phyloP scores from a whole-genome alignment of 2,888 invertebrate species.

The Cephus nigrinus region DNA sequence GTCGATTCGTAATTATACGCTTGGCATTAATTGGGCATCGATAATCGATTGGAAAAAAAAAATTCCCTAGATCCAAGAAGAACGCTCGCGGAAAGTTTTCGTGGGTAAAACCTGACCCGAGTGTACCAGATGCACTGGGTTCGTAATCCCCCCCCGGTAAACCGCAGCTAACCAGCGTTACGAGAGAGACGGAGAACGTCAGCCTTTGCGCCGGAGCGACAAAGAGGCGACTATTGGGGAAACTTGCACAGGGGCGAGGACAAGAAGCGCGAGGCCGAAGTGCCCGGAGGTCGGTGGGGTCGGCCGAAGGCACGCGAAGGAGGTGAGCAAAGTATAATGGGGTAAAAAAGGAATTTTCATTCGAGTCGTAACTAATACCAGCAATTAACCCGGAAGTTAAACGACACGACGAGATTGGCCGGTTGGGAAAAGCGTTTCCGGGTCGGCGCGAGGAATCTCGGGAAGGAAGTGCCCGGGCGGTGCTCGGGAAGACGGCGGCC shows the following conservation, averaged over 20 bases:
- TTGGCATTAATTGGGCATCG: neutral
- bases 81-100: too few relatives aligned
- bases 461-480: neutral
- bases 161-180: neutral
- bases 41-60: neutral
- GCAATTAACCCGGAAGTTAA: neutral
- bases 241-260: neutral
- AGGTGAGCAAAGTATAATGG: neutral
- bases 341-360: neutral
- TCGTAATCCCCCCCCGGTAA: neutral
- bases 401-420: neutral
- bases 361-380: neutral
- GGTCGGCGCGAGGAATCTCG: neutral
- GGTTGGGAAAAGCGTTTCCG: neutral
- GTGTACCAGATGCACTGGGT: neutral
- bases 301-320: neutral
- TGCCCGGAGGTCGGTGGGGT: neutral
- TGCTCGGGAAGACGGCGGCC: neutral
- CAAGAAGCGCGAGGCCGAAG: neutral
- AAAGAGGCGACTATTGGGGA: neutral
- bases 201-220: neutral
- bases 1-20: neutral
- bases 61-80: too few relatives aligned
- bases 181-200: neutral
- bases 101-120: too few relatives aligned